Evolutionary conservation across 2,113 vertebrate species (phyloP).

Genomic region (Silurus meridionalis): DNA sequence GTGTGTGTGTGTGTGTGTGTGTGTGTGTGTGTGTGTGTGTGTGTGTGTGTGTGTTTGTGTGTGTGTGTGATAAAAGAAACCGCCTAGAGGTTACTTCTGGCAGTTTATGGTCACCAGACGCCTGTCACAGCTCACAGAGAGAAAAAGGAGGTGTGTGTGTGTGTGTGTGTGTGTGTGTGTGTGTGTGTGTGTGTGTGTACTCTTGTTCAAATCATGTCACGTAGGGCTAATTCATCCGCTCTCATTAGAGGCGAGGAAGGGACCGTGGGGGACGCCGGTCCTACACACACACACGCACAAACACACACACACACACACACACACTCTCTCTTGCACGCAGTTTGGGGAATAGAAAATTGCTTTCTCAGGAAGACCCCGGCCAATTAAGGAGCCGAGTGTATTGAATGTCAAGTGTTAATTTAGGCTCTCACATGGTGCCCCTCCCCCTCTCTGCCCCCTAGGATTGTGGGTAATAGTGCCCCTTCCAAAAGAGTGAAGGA

Average conservation of each 20-base stretch:
- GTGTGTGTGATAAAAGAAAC: slow-evolving; percentile 62
- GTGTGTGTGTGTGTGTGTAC: slow-evolving; percentile 61
- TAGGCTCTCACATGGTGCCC: slow-evolving; percentile 75
- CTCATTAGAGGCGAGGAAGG: slow-evolving; percentile 98
- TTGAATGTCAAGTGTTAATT: slow-evolving; percentile 99
- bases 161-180: slow-evolving; percentile 45
- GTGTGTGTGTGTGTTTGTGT: slow-evolving; percentile 49
- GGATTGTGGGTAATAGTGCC: slow-evolving; percentile 22
- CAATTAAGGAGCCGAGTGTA: slow-evolving; percentile 99
- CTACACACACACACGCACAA: slow-evolving; percentile 49
- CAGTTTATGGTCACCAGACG: slow-evolving; percentile 78
- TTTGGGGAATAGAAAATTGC: slow-evolving; percentile 99
- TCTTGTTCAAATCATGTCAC: slow-evolving; percentile 94
- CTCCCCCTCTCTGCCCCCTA: slow-evolving; percentile 31
- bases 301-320: slow-evolving; percentile 50
- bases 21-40: slow-evolving; percentile 56
- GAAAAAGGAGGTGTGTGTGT: slow-evolving; percentile 53
- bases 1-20: slow-evolving; percentile 53
- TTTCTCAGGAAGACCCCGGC: slow-evolving; percentile 99
- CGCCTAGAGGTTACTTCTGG: slow-evolving; percentile 69
- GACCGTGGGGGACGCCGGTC: slow-evolving; percentile 64
- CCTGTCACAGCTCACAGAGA: slow-evolving; percentile 83
- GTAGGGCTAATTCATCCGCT: slow-evolving; percentile 98
- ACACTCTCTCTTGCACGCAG: slow-evolving; percentile 69
- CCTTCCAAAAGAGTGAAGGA: slow-evolving; percentile 70